Base-by-base conservation (phyloP, 2,113 vertebrate genomes). In the Ivindomyrus marchei region DNA sequence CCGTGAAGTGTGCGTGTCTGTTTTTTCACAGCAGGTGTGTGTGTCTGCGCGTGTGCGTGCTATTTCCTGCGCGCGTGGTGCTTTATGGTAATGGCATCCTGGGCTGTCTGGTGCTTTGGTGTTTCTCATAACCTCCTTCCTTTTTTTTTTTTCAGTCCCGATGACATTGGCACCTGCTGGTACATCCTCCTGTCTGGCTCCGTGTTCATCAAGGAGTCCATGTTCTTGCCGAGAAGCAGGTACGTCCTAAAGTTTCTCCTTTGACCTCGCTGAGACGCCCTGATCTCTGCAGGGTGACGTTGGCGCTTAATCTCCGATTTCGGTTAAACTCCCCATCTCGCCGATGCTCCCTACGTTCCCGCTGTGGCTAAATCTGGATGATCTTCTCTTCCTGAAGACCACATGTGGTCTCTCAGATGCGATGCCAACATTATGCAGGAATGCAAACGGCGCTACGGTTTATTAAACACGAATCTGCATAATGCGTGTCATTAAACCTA, bases 151-250 rank as follows among this genome's bases (percentile, higher is more conserved):
- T 90, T 1, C n/a, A 93, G 93, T 66, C 97, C 97, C 84, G 97
- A 97, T 92, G 97, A 97, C 93, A 96, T 97, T 89, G 97, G 97
- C 58, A 97, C 96, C 93, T 97, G 97, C 95, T 98, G 97, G 97
- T 98, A 97, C 92, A 97, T 98, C 89, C 95, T 97, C 50, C 96
- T 98, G 24, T 98, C 97, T 91, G 97, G 97, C 24, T 98, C 97
- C 7, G 97, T 98, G 92, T 98, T 97, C 94, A 97, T 98, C 92
- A 97, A 97, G 93, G 97, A 97, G 85, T 98, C 97, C 85, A 97
- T 98, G 97, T 98, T 97, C 95, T 96, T 98, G 91, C 97, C 97
- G 88, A 96, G 97, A 90, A 98, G 97, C 97, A 98, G 97, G 89
- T 89, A 85, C 45, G 89, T 62, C 70, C 17, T 53, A 4, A 83